These are phyloP conservation scores for Scarus forsteni DNA, from an alignment of 2,797 vertebrate species.

Conservation along the genomic window DNA sequence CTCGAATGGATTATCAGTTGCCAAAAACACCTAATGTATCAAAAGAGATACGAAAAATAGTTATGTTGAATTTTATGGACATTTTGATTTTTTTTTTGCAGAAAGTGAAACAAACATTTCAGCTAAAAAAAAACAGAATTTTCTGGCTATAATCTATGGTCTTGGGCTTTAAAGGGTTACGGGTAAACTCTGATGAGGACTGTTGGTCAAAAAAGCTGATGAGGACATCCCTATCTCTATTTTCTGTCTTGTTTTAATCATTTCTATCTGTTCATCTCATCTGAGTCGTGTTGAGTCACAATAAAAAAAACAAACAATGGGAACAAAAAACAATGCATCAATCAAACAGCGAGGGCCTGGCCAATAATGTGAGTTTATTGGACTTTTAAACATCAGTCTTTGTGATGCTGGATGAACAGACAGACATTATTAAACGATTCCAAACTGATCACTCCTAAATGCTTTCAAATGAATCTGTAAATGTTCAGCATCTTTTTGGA, in stretches of 20 bases:
- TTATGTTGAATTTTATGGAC: too few relatives aligned
- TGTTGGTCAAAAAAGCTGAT: too few relatives aligned
- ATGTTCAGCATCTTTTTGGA: background rate
- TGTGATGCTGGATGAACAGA: background rate
- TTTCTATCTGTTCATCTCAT: background rate
- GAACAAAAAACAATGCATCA: slow-evolving; percentile 36
- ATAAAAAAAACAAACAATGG: slow-evolving; percentile 30
- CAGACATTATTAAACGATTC: background rate
- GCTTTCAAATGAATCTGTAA: background rate
- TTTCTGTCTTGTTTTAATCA: background rate
- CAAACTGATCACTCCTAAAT: background rate
- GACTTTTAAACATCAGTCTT: slow-evolving; percentile 18
- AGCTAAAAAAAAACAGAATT: too few relatives aligned
- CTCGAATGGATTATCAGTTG: too few relatives aligned
- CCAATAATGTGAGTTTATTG: slow-evolving; percentile 21
- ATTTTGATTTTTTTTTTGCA: too few relatives aligned
- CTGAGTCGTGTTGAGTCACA: background rate
- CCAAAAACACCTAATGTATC: too few relatives aligned
- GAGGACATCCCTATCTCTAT: too few relatives aligned
- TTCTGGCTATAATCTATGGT: too few relatives aligned
- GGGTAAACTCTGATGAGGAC: too few relatives aligned
- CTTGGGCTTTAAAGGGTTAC: too few relatives aligned
- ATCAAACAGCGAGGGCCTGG: slow-evolving; percentile 18
- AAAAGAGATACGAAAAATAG: too few relatives aligned
- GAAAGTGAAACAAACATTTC: too few relatives aligned